Evolutionary conservation across 2,113 vertebrate species (phyloP).

Genomic region (Poeciliopsis retropinna): DNA sequence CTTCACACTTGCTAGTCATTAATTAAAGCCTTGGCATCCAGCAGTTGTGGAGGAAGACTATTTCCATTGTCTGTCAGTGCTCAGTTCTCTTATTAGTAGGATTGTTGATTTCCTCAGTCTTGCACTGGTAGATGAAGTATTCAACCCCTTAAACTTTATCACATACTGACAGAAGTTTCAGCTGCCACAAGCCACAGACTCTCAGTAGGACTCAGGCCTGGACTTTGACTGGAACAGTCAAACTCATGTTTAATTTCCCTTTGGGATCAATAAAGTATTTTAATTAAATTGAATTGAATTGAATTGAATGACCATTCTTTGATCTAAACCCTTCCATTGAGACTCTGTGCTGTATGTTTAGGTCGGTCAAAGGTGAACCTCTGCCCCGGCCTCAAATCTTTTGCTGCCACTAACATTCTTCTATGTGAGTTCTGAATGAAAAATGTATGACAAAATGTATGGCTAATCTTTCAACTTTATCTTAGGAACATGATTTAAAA

Average conservation of each 20-base stretch:
- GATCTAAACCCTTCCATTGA: neutral
- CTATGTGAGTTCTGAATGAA: neutral
- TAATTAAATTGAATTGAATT: too few species aligned
- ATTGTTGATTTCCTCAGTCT: constrained; percentile 6
- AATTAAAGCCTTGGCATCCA: constrained; percentile 42
- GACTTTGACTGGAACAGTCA: too few species aligned
- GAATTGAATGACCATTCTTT: neutral
- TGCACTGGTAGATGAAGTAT: neutral
- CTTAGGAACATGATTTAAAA: neutral
- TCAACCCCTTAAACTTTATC: neutral
- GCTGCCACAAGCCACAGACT: too few species aligned
- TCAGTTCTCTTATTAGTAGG: constrained; percentile 20
- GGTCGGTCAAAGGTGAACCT: neutral
- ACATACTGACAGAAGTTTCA: too few species aligned
- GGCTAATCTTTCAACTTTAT: neutral
- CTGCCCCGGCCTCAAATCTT: neutral
- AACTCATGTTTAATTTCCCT: too few species aligned
- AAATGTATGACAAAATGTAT: neutral
- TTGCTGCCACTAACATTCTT: neutral
- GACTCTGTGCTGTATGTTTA: neutral
- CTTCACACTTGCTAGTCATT: constrained; percentile 35
- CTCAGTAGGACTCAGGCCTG: too few species aligned
- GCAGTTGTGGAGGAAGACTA: constrained; percentile 36
- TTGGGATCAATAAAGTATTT: too few species aligned
- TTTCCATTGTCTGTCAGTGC: constrained; percentile 35